Evolutionary conservation across 2,797 vertebrate species (phyloP).

Genomic region (Scolopax rusticola): DNA sequence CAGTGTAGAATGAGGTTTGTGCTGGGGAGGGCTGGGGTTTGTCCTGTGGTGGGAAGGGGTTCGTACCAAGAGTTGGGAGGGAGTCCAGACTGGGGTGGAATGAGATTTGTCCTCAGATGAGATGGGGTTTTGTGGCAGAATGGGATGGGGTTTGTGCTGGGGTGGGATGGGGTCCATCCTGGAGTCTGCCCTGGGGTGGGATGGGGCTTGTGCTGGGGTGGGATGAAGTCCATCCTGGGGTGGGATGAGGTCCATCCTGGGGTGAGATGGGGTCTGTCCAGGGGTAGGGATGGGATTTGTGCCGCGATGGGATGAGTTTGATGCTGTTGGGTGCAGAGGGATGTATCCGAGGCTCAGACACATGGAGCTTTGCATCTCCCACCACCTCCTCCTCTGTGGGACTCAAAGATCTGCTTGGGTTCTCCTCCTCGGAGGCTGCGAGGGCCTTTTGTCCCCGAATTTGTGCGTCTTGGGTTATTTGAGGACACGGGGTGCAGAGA

Average conservation of each 20-base stretch:
- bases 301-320: neutral
- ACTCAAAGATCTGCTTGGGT: neutral
- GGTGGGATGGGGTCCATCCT: neutral
- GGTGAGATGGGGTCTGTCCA: too few species aligned
- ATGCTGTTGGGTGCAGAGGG: neutral
- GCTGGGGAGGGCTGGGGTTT: too few species aligned
- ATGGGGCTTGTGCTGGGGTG: neutral
- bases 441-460: neutral
- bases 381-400: neutral
- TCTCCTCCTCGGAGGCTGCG: rapidly evolving
- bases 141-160: neutral
- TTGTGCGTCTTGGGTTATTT: neutral
- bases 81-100: too few species aligned
- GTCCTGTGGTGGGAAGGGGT: too few species aligned
- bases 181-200: neutral
- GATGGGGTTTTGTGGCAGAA: neutral
- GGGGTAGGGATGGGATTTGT: neutral
- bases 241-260: neutral
- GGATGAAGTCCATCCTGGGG: neutral
- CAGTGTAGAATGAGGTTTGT: neutral
- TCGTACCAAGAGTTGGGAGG: too few species aligned
- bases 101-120: neutral
- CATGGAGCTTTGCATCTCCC: neutral
- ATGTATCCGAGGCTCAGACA: neutral
- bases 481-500: neutral